phyloP scores from a whole-genome alignment of 1,140 invertebrate species.

The Zaprionus camerounensis region DNA sequence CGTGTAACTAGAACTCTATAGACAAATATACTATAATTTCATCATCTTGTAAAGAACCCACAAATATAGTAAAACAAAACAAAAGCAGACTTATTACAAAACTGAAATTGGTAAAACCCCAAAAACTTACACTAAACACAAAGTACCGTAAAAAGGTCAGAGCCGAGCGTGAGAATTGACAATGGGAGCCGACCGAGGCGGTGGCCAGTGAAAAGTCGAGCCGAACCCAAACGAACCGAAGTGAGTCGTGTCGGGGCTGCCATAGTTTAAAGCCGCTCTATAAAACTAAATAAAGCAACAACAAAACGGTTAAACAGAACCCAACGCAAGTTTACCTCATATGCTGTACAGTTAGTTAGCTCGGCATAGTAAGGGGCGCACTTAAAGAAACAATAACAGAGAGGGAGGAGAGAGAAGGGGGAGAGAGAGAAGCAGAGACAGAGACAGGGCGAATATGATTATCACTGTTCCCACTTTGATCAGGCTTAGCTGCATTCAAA shows the following conservation, averaged over 20 bases:
- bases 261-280: conserved; percentile 62
- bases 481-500: conserved; percentile 38
- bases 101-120: conserved; percentile 35
- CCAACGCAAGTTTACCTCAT: conserved; percentile 12
- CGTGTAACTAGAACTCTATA: not conserved
- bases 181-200: conserved; percentile 21
- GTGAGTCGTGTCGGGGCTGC: conserved; percentile 19
- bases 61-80: conserved; percentile 29
- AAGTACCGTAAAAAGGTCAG: conserved; percentile 71
- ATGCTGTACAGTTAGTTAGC: conserved; percentile 17
- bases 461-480: conserved; percentile 11
- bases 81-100: conserved; percentile 55
- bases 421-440: not conserved
- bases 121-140: conserved; percentile 28
- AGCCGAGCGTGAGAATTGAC: conserved; percentile 68
- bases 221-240: conserved; percentile 27
- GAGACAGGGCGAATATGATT: conserved; percentile 51
- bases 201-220: conserved; percentile 23
- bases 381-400: conserved; percentile 29
- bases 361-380: conserved; percentile 23
- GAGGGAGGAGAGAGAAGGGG: not conserved
- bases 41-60: conserved; percentile 31
- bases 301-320: conserved; percentile 2
- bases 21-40: conserved; percentile 30
- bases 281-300: conserved; percentile 55